Conservation (phyloP, 1,140 invertebrate genomes). For the Coboldia fuscipes region DNA sequence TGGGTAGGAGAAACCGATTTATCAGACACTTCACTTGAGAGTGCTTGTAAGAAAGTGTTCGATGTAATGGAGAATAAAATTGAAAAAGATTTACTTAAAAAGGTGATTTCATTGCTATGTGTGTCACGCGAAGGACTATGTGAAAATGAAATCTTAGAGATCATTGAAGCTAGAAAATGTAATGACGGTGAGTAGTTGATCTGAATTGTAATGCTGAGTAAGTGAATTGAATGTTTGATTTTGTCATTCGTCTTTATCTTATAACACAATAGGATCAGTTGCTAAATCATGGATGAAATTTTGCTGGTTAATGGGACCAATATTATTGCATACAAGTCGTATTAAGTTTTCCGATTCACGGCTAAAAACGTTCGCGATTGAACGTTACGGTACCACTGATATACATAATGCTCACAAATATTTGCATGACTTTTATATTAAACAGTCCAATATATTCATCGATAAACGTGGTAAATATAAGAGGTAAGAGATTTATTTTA, state of each 20-base stretch:
- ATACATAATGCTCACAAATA: conserved; percentile 18
- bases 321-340: conserved; percentile 17
- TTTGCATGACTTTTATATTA: conserved; percentile 18
- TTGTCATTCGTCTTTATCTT: not conserved
- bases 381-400: conserved; percentile 14
- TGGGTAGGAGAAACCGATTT: conserved; percentile 17
- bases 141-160: conserved; percentile 17
- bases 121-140: conserved; percentile 16
- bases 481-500: not conserved
- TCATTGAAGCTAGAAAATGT: conserved; percentile 14
- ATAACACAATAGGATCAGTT: not conserved
- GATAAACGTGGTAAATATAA: conserved; percentile 13
- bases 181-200: conserved; percentile 14
- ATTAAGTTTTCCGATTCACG: conserved; percentile 18
- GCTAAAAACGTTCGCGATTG: conserved; percentile 13
- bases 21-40: conserved; percentile 3
- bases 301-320: conserved; percentile 22
- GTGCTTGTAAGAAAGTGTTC: conserved; percentile 7
- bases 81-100: conserved; percentile 12
- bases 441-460: conserved; percentile 7
- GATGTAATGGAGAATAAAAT: conserved; percentile 15
- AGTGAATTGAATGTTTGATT: not conserved
- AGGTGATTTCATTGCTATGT: conserved; percentile 14
- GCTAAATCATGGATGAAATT: conserved; percentile 15
- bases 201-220: not conserved